Evolutionary conservation across 2,113 vertebrate species (phyloP), one percentile per base, ranked within the genome.

Genomic region (Lagenorhynchus albirostris): DNA sequence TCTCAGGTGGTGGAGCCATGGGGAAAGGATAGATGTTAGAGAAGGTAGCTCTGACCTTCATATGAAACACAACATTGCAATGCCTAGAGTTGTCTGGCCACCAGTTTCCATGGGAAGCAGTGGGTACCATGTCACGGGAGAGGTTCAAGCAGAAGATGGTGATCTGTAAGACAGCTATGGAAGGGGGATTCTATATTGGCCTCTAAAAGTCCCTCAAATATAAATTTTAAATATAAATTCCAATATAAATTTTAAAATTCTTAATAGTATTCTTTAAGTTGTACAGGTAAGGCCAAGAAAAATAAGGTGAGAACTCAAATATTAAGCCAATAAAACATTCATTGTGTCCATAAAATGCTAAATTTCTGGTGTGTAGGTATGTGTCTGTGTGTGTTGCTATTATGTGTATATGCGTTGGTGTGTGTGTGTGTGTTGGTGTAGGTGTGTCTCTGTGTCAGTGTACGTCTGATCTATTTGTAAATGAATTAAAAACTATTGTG

Each of bases 11-110:
- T 33, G 38, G 23, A 12, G 29, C 12, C 55, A 29, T 23, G 23
- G 29, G 5, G 20, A 17, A 23, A 1, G 6, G 18, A 47, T 8
- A 13, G 58, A 33, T 6, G 1, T 5, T 15, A n/a, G 13, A 18
- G n/a, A 71, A 58, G 53, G 47, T 29, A 33, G 38, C 41, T 44
- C 20, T 13, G 8, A 18, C 25, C 33, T 41, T 67, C 12, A 26
- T 2, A 2, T 1, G 26, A 71, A n/a, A 5, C 21, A 8, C 36
- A 12, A 0, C 9, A 15, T 12, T 2, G 4, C 1, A 29, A 44
- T 29, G 6, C 33, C 1, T 13, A 29, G 58, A 33, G 25, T 33
- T n/a, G 2, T 3, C 31, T 89, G 79, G 36, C 55, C 38, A 7
- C 1, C 36, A 65, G 20, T 29, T 47, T 41, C 44, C 10, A 3